Percentiles rank a stretch among this genome's conserved stretches.
phyloP scores from a whole-genome alignment of 2,888 invertebrate species.

The Athrips mouffetella region DNA sequence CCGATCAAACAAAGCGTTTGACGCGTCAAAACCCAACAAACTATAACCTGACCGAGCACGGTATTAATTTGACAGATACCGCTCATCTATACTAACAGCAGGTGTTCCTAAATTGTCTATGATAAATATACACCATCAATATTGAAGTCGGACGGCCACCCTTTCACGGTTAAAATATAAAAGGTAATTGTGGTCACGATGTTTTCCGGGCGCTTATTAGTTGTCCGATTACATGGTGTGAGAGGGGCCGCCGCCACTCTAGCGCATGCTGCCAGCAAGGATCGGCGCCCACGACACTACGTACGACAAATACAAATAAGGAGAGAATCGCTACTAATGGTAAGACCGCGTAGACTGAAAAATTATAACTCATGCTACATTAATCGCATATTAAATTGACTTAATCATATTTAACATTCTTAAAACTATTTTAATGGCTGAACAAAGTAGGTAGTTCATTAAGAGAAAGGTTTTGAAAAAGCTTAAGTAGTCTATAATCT shows the following conservation, averaged over 20 bases:
- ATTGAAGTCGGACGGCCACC: conserved; percentile 47
- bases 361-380: conserved; percentile 21
- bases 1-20: conserved; percentile 16
- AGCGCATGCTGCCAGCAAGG: not conserved
- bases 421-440: conserved; percentile 22
- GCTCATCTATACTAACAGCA: conserved; percentile 62
- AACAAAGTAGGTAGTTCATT: conserved; percentile 23
- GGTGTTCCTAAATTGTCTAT: conserved; percentile 70
- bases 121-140: conserved; percentile 73
- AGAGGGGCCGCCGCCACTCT: not conserved
- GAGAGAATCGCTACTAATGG: conserved; percentile 10
- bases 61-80: conserved; percentile 64
- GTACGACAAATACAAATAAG: conserved; percentile 15
- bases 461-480: conserved; percentile 39
- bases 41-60: conserved; percentile 2
- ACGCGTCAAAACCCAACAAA: conserved; percentile 13
- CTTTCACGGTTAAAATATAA: conserved; percentile 49
- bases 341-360: conserved; percentile 13
- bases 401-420: not conserved
- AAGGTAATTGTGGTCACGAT: conserved; percentile 56
- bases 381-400: conserved; percentile 21
- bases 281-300: not conserved
- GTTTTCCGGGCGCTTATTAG: conserved; percentile 31
- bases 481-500: conserved; percentile 42
- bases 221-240: conserved; percentile 29